These are phyloP conservation scores for Ischnura elegans DNA, from an alignment of 2,888 invertebrate genomes.

Conservation along the genomic window DNA sequence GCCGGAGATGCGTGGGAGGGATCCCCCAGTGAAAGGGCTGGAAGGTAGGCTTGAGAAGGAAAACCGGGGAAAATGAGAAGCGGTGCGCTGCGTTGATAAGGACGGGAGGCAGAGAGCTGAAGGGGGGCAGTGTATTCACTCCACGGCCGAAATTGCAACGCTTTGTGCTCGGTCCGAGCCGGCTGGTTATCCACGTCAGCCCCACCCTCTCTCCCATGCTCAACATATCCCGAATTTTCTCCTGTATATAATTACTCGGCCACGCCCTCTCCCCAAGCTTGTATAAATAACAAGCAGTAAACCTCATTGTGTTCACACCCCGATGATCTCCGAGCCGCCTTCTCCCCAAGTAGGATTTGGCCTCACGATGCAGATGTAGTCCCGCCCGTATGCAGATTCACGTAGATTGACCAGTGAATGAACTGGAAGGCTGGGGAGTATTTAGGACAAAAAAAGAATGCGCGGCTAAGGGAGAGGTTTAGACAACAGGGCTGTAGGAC, in stretches of 20 bases:
- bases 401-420: not conserved
- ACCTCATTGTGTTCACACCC: not conserved
- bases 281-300: not conserved
- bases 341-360: not conserved
- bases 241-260: not conserved
- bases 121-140: not conserved
- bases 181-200: not conserved
- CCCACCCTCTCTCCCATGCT: not conserved
- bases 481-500: not conserved
- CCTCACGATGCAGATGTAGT: not conserved
- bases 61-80: not conserved
- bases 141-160: not conserved
- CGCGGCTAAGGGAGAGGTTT: not conserved
- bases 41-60: not conserved
- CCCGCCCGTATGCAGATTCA: not conserved
- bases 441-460: not conserved
- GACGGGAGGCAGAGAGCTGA: not conserved
- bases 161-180: not conserved
- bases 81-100: constrained; percentile 10
- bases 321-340: not conserved
- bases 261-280: not conserved
- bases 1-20: not conserved
- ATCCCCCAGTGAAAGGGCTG: not conserved
- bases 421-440: not conserved
- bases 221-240: not conserved